A percentile compares a stretch with the other conserved stretches of the same genome.
Evolutionary conservation across 92 coral and sea anemone genomes (phyloP).

Genomic region (Phenganax subtilis): DNA sequence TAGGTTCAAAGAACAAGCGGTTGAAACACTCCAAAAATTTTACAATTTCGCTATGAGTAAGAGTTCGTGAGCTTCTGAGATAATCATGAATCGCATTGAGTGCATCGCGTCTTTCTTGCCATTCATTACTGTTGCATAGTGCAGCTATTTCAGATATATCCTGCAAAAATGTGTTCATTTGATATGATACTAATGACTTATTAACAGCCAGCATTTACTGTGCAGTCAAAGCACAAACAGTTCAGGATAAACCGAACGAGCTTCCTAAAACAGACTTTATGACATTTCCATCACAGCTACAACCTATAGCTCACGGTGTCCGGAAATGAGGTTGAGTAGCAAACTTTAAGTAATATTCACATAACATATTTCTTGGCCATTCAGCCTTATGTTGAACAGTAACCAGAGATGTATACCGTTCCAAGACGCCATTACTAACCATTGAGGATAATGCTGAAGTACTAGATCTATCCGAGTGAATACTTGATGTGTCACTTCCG

Average conservation of each 20-base stretch:
- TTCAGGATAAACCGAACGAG: no score
- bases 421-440: slow-evolving; percentile 5
- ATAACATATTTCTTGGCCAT: no score
- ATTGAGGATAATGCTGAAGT: slow-evolving; percentile 13
- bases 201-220: no score
- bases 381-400: no score
- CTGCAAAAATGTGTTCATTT: slow-evolving; percentile 34
- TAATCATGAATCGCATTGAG: slow-evolving; percentile 74
- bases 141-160: slow-evolving; percentile 93
- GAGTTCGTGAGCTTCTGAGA: slow-evolving; percentile 79
- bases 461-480: slow-evolving; percentile 79
- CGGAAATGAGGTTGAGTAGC: no score
- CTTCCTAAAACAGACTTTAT: no score
- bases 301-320: no score
- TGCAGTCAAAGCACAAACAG: no score
- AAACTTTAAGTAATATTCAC: no score
- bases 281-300: no score
- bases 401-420: no score
- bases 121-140: slow-evolving; percentile 72
- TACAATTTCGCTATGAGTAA: slow-evolving; percentile 73
- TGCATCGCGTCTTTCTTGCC: slow-evolving; percentile 92
- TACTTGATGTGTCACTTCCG: slow-evolving; percentile 80
- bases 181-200: no score
- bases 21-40: slow-evolving; percentile 86
- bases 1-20: slow-evolving; percentile 85